phyloP scores from a whole-genome alignment of 2,113 vertebrate genomes.

The Austrofundulus limnaeus region DNA sequence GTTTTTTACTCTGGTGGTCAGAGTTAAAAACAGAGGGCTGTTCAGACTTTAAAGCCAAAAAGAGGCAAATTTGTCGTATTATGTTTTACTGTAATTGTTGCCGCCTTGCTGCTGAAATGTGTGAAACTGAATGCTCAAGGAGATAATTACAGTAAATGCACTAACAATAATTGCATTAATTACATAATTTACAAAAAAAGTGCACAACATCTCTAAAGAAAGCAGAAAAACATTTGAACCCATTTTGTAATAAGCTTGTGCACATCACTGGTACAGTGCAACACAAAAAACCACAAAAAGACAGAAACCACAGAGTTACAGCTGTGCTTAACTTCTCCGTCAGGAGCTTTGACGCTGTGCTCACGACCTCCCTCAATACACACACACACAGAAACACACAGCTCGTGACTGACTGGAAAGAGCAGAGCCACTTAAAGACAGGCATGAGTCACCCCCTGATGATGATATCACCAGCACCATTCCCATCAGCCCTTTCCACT shows the following conservation, averaged over 20 bases:
- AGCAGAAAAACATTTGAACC: background rate
- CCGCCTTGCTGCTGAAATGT: background rate
- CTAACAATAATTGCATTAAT: background rate
- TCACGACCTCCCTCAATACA: slow-evolving; percentile 14
- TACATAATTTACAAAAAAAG: background rate
- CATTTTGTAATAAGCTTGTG: background rate
- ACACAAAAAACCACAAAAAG: slow-evolving; percentile 4
- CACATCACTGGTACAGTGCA: background rate
- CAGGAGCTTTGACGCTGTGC: slow-evolving; percentile 2
- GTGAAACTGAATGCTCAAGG: background rate
- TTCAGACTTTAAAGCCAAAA: background rate
- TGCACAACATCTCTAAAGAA: background rate
- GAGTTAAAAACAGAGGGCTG: background rate
- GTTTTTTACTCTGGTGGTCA: no score
- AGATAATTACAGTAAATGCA: slow-evolving; percentile 1
- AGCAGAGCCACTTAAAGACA: slow-evolving; percentile 52
- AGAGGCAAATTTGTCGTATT: background rate
- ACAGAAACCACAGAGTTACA: slow-evolving; percentile 12
- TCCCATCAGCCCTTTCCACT: slow-evolving; percentile 63
- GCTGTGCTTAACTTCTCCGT: slow-evolving; percentile 23
- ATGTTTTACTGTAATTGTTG: background rate
- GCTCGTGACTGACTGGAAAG: slow-evolving; percentile 58
- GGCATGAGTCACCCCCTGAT: slow-evolving; percentile 63
- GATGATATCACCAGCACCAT: slow-evolving; percentile 63
- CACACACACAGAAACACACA: slow-evolving; percentile 18